phyloP scores from a whole-genome alignment of 2,113 vertebrate genomes.

The Pao palembangensis region DNA sequence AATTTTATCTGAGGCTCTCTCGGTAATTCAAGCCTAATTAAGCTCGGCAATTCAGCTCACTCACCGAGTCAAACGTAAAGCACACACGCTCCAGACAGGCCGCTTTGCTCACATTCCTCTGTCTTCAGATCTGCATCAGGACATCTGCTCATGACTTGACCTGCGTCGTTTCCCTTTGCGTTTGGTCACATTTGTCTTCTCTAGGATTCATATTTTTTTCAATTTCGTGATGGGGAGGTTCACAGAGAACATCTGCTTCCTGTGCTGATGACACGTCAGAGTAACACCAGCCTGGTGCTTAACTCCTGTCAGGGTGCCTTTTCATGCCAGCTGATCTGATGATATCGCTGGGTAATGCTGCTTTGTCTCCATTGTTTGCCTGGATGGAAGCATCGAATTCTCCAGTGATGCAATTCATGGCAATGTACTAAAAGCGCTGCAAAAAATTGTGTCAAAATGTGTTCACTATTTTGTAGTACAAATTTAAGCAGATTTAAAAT shows the following conservation, averaged over 20 bases:
- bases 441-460: constrained; percentile 42
- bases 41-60: constrained; percentile 18
- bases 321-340: constrained; percentile 68
- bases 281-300: constrained; percentile 60
- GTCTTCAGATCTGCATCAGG: neutral
- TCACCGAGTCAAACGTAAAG: constrained; percentile 12
- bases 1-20: constrained; percentile 34
- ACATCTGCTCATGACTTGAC: neutral
- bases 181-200: constrained; percentile 11
- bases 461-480: constrained; percentile 28
- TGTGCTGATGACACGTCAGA: constrained; percentile 71
- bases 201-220: neutral
- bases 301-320: constrained; percentile 45
- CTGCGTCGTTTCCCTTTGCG: neutral
- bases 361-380: constrained; percentile 51
- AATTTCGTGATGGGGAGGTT: neutral
- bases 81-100: constrained; percentile 3
- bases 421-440: constrained; percentile 62
- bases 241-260: constrained; percentile 23
- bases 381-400: constrained; percentile 49
- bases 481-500: constrained; percentile 12
- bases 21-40: constrained; percentile 39
- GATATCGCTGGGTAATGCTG: constrained; percentile 74
- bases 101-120: neutral
- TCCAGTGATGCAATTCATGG: constrained; percentile 74